Evolutionary conservation across 2,888 invertebrate species (phyloP), one percentile per base, ranked within the genome.

Genomic region (Acronicta leporina): DNA sequence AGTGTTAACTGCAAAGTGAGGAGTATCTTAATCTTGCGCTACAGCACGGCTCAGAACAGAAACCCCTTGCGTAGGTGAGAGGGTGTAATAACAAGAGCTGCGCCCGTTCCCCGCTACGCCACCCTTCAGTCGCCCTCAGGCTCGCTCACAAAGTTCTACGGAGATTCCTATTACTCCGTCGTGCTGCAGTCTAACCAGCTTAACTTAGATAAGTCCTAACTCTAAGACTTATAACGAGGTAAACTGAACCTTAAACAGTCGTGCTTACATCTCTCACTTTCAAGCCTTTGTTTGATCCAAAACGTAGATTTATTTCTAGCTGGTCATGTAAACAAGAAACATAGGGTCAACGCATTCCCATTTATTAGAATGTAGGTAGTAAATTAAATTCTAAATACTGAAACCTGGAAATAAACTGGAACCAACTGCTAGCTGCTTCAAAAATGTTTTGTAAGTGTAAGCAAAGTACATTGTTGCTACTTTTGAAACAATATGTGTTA

Each of bases 51-150:
- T 91, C 84, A 81, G 81, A 88, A 86, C 83, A 83, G 89, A 88
- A 88, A 88, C 88, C 88, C 88, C 91, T 90, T 89, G 87, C 90
- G 88, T 92, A 91, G 92, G 92, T 91, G 92, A 92, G 91, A 92
- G 92, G 91, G 93, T 92, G 92, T 92, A 92, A 92, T 93, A 94
- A 93, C 92, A 92, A 89, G 90, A 88, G 87, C 82, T 80, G 69
- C 70, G 69, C 74, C 81, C 82, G 84, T 84, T 82, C 81, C 82
- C 80, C 82, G 77, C 80, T 79, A 79, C 76, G 72, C 81, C 85
- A 77, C 83, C 86, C 87, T 81, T 79, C 83, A 82, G 83, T 84
- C 87, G 87, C 87, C 86, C 87, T 82, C 87, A 76, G 87, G 84
- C 89, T 79, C 86, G 88, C 84, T 90, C 80, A 85, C 88, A 89